Conservation (phyloP, 2,797 vertebrate genomes). For the Neoniphon sammara region DNA sequence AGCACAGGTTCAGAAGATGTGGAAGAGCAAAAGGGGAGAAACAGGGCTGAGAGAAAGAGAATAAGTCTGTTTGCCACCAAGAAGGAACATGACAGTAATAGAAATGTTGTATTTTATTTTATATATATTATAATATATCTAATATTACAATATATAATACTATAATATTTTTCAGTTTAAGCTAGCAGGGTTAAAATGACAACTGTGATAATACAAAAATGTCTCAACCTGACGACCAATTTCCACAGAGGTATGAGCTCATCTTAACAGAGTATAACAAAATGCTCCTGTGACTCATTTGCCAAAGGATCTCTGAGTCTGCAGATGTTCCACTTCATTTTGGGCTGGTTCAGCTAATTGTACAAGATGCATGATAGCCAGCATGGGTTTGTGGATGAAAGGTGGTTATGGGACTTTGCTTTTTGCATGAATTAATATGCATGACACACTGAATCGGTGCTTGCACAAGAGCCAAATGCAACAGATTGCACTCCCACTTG, state of each 20-base stretch:
- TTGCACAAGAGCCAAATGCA: no score
- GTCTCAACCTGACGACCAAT: no score
- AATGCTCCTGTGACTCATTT: not conserved
- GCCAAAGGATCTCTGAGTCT: no score
- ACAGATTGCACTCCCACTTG: not conserved
- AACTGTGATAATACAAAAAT: not conserved
- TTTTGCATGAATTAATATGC: not conserved
- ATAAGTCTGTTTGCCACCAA: slow-evolving; percentile 16
- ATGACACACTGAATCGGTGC: not conserved
- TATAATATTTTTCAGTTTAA: no score
- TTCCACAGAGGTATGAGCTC: no score
- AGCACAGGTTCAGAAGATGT: slow-evolving; percentile 25
- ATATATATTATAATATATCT: no score
- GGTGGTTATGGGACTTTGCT: not conserved
- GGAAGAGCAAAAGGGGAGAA: slow-evolving; percentile 17
- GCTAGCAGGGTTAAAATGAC: no score
- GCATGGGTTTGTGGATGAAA: not conserved
- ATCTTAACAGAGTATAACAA: not conserved
- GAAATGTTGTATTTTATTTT: no score
- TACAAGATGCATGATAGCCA: not conserved
- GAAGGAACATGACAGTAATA: not conserved
- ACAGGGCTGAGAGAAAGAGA: slow-evolving; percentile 20
- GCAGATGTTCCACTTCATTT: no score
- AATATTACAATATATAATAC: no score
- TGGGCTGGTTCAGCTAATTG: not conserved